Conservation (phyloP, 2,888 invertebrate species). For the Dryadula phaetusa region DNA sequence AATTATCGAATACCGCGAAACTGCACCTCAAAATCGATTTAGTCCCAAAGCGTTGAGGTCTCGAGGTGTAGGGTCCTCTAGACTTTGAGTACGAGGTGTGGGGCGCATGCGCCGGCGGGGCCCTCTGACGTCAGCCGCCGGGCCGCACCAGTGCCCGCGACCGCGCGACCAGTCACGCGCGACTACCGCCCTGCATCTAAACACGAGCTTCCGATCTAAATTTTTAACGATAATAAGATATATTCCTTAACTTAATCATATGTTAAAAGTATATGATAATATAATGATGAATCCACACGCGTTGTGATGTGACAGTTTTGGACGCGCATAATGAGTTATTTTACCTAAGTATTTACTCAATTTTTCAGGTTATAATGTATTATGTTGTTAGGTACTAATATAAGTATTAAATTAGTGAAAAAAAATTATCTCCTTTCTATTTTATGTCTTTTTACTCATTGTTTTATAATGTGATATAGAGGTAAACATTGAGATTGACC, state of each 20-base stretch:
- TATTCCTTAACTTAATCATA: slow-evolving; percentile 21
- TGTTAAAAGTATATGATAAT: slow-evolving; percentile 13
- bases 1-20: slow-evolving; percentile 40
- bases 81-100: slow-evolving; percentile 70
- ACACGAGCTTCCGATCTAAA: slow-evolving; percentile 77
- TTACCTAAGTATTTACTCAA: slow-evolving; percentile 32
- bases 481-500: slow-evolving; percentile 37
- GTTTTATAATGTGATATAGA: slow-evolving; percentile 6
- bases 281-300: slow-evolving; percentile 17
- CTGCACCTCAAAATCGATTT: slow-evolving; percentile 82
- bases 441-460: slow-evolving; percentile 3
- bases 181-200: slow-evolving; percentile 68
- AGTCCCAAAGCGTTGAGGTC: slow-evolving; percentile 81
- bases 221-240: slow-evolving; percentile 62
- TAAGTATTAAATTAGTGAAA: background rate
- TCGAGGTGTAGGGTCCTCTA: slow-evolving; percentile 80
- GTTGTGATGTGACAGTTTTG: slow-evolving; percentile 23
- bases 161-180: slow-evolving; percentile 78
- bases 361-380: background rate
- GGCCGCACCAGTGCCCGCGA: slow-evolving; percentile 80
- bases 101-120: slow-evolving; percentile 75
- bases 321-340: background rate
- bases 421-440: background rate
- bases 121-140: slow-evolving; percentile 72
- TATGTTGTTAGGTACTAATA: background rate